Conservation (phyloP, 2,113 vertebrate genomes). For the Xenopus borealis region DNA sequence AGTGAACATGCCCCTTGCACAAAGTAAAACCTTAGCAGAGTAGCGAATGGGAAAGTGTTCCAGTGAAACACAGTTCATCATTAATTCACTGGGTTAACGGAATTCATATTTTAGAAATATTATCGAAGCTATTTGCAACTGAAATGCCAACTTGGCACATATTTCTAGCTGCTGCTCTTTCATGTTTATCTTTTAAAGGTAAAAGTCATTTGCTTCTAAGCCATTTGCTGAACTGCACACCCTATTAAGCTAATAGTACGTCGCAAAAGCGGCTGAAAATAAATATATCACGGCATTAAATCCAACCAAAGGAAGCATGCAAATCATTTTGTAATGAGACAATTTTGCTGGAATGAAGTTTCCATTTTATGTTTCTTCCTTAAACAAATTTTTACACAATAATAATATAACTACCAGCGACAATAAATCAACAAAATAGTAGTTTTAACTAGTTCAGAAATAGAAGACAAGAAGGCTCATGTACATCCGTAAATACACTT, state of each 20-base stretch:
- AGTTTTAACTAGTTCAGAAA: neutral
- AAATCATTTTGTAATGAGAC: constrained; percentile 34
- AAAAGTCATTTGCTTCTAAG: constrained; percentile 37
- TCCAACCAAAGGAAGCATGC: constrained; percentile 38
- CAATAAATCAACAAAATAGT: neutral
- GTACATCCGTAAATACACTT: too few relatives aligned
- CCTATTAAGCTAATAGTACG: constrained; percentile 41
- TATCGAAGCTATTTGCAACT: constrained; percentile 33
- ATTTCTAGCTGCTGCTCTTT: constrained; percentile 31
- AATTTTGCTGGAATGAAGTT: constrained; percentile 14
- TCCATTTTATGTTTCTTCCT: neutral
- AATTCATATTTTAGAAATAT: constrained; percentile 26
- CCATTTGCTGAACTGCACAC: constrained; percentile 43
- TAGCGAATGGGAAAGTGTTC: neutral
- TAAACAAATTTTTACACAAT: neutral
- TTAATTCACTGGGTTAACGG: constrained; percentile 32
- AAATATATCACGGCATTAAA: constrained; percentile 40
- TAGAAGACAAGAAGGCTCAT: too few relatives aligned
- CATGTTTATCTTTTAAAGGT: constrained; percentile 33
- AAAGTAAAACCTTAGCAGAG: neutral
- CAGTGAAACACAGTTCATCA: constrained; percentile 3
- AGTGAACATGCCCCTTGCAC: neutral
- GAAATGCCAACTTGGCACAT: constrained; percentile 28
- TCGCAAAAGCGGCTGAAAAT: constrained; percentile 1
- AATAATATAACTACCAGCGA: neutral